Percentiles rank a stretch among this genome's conserved stretches.
Evolutionary conservation across 2,797 vertebrate genomes (phyloP).

Genomic region (Cossypha polioptera): DNA sequence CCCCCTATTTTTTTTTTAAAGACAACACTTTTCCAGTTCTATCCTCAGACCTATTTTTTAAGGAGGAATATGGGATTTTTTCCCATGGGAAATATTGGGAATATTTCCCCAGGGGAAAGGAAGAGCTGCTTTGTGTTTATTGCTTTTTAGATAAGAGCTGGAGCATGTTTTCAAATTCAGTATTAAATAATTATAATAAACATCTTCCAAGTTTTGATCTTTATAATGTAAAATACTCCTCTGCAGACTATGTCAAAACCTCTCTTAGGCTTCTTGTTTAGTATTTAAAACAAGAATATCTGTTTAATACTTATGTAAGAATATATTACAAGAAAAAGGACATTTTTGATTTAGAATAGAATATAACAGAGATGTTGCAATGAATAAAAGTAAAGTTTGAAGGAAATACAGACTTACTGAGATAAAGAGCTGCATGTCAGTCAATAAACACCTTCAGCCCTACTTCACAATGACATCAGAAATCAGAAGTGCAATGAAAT

Average conservation of each 20-base stretch:
- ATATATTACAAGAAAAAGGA: not conserved
- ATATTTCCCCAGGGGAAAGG: not conserved
- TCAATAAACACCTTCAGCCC: not conserved
- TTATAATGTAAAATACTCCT: not conserved
- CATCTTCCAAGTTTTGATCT: not conserved
- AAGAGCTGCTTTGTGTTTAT: not conserved
- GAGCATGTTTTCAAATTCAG: fast-evolving
- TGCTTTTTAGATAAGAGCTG: not conserved
- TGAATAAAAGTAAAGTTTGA: not conserved
- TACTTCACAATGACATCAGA: not conserved
- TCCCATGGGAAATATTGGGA: too few species aligned
- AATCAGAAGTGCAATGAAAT: not conserved
- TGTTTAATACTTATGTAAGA: not conserved
- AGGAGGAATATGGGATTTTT: not conserved
- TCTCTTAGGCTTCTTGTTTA: not conserved
- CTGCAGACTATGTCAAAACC: not conserved
- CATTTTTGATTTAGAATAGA: not conserved
- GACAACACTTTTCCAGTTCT: not conserved
- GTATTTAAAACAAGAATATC: not conserved
- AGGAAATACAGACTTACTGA: not conserved
- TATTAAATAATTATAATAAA: not conserved
- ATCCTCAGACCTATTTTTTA: not conserved
- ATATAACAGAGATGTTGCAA: not conserved
- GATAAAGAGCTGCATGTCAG: not conserved
- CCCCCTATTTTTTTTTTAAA: not conserved